Percentiles rank a stretch among this genome's conserved stretches.
phyloP scores from a whole-genome alignment of 2,113 vertebrate genomes.

The Clarias gariepinus region DNA sequence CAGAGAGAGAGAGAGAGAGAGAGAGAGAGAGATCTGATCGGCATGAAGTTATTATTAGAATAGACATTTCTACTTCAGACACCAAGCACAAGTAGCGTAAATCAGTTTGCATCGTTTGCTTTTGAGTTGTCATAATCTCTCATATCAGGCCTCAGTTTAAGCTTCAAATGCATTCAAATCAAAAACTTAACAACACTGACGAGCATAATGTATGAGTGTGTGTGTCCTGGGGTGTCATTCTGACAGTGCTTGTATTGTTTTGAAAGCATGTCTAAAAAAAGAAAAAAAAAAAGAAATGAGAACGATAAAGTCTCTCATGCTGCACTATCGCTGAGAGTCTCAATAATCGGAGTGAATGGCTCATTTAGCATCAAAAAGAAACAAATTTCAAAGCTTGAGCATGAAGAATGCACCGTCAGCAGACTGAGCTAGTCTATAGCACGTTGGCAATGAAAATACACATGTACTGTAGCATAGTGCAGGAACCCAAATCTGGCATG shows the following conservation, averaged over 20 bases:
- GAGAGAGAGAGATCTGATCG: constrained; percentile 32
- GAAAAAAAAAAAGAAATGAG: not conserved
- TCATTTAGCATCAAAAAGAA: constrained; percentile 46
- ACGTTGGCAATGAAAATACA: not conserved
- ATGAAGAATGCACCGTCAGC: constrained; percentile 27
- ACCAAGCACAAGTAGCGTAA: not conserved
- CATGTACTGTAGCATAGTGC: not conserved
- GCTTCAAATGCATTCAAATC: constrained; percentile 34
- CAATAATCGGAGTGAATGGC: constrained; percentile 42
- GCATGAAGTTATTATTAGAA: constrained; percentile 27
- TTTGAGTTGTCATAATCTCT: constrained; percentile 4
- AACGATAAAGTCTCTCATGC: constrained; percentile 6
- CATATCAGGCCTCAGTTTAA: not conserved
- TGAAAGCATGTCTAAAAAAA: constrained; percentile 21
- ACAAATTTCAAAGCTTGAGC: constrained; percentile 33
- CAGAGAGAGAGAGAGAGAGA: not conserved
- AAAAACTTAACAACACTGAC: constrained; percentile 21
- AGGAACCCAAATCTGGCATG: not conserved
- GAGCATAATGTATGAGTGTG: not conserved
- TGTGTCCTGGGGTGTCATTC: not conserved
- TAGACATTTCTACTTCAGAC: constrained; percentile 1
- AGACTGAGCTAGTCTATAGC: not conserved
- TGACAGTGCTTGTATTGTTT: constrained; percentile 33
- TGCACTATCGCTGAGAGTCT: constrained; percentile 23
- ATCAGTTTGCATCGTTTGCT: constrained; percentile 19